Evolutionary conservation across 2,888 invertebrate species (phyloP), one percentile per base, ranked within the genome.

Genomic region (Cerastoderma edule): DNA sequence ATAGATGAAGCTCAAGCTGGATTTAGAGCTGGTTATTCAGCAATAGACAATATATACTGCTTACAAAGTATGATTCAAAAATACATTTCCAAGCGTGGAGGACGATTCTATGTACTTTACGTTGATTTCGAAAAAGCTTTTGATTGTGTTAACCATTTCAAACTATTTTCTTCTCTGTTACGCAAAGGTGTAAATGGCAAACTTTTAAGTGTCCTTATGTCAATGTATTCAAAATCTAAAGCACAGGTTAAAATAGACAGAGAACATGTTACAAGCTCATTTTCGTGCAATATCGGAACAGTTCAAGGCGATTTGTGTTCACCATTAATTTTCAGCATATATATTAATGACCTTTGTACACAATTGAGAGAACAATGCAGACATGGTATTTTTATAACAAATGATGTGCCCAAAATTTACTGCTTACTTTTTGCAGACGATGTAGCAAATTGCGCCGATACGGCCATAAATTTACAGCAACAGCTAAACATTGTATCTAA

Each of bases 201-300:
- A 6, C 10, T 50, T 16, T 50, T 50, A n/a, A 50, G n/a, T 10
- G 53, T 50, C 24, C 24, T 50, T 16, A n/a, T 22, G 6, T 50
- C 53, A 8, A 50, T 50, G 53, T 50, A 50, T 22, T 50, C 53
- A n/a, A 50, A 22, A 16, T 6, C 24, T 6, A 50, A 50, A 22
- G 53, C 53, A 50, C 53, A n/a, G 10, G 22, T 50, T 6, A 16
- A 50, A n/a, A 22, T 50, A n/a, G 24, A 50, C 8, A 22, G 53
- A 6, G 10, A 22, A 8, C 24, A 39, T 39, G 39, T 50, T 8
- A 50, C 53, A 6, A 6, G n/a, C 8, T 30, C 44, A 35, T 32
- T 60, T 32, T n/a, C 28, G 2, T 48, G 65, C 32, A 16, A 65
- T 65, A 65, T 65, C n/a, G 65, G 65, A n/a, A 65, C 48, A 2